These are phyloP conservation scores for Neoniphon sammara DNA, from an alignment of 2,797 vertebrate genomes.

Conservation along the genomic window DNA sequence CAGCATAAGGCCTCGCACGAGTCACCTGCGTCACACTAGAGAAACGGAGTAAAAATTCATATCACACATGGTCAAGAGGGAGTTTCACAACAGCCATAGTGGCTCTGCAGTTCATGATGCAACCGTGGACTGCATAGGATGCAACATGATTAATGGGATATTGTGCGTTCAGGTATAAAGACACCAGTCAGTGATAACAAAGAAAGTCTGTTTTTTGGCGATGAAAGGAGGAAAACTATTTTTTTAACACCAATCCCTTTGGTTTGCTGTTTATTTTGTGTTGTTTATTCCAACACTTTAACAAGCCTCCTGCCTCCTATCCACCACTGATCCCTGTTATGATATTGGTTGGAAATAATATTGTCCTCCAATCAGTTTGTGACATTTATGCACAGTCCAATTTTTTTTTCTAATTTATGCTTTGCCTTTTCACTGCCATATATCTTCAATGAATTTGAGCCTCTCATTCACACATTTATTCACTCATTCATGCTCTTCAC, in stretches of 20 bases:
- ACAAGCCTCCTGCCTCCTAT: background rate
- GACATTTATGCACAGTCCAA: slow-evolving; percentile 33
- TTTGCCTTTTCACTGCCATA: slow-evolving; percentile 30
- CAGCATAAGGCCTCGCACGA: slow-evolving; percentile 26
- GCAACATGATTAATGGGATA: slow-evolving; percentile 1
- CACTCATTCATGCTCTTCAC: slow-evolving; percentile 59
- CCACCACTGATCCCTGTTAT: background rate
- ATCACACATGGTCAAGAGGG: background rate
- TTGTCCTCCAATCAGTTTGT: slow-evolving; percentile 17
- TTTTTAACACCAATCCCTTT: slow-evolving; percentile 13
- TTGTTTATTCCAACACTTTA: slow-evolving; percentile 16
- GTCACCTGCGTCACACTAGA: slow-evolving; percentile 4
- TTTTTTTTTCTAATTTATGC: slow-evolving; percentile 4
- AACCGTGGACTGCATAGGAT: too few relatives aligned
- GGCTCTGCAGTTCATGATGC: background rate
- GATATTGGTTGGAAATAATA: background rate
- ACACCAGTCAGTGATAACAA: slow-evolving; percentile 19
- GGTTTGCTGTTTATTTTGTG: slow-evolving; percentile 20
- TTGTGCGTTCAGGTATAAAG: slow-evolving; percentile 11
- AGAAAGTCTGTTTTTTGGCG: slow-evolving; percentile 34
- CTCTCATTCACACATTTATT: slow-evolving; percentile 65
- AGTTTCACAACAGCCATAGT: background rate
- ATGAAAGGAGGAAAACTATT: slow-evolving; percentile 50
- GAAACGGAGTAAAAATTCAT: slow-evolving; percentile 1
- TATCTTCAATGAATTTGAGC: slow-evolving; percentile 35